Base-by-base conservation (phyloP, 37 sponge, comb jelly and placozoan species). In the Dysidea cf. avara region DNA sequence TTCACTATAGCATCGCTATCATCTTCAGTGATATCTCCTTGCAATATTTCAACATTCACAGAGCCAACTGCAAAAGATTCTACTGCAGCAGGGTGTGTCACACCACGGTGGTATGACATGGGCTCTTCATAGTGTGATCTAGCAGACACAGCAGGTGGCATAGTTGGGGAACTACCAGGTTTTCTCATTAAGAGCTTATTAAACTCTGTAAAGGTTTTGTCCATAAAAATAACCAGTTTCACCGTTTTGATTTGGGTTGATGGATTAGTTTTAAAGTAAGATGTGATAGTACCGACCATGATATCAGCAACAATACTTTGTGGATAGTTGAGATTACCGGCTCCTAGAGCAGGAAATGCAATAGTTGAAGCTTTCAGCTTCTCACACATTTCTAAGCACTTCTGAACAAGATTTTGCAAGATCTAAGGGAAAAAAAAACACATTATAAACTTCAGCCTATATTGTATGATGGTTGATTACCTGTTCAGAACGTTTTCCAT, bases 321-420 rank as follows among this genome's bases (percentile, higher is more conserved):
- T 50, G 71, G 71, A 71, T 37, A 71, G 9, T 56, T 35, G 2
- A 71, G 71, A 30, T 71, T 71, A 3, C 71, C 71, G 13, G 71
- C 33, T 32, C 71, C 71, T 20, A 71, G 36, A 11, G 71, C 71
- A 54, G 71, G 71, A 51, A 71, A 71, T 3, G 71, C 71, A 31
- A 71, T 56, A 21, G 37, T 21, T 17, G 71, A 36, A 14, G 53
- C 53, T 28, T 54, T 71, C 7, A 33, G 71, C 20, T 38, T 54
- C 36, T 71, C 71, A 71, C 71, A 71, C 16, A 37, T 56, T 54
- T 71, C n/a, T 36, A 71, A 21, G 35, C 53, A 34, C 6, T 71
- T 71, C n/a, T 21, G 16, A 7, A 71, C 22, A 20, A 51, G 28
- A 2, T 1, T 1, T 30, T 54, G 30, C 37, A 71, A 43, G 9